These are phyloP conservation scores for Macquaria ambigua DNA, from an alignment of 2,113 vertebrate genomes.

Conservation along the genomic window DNA sequence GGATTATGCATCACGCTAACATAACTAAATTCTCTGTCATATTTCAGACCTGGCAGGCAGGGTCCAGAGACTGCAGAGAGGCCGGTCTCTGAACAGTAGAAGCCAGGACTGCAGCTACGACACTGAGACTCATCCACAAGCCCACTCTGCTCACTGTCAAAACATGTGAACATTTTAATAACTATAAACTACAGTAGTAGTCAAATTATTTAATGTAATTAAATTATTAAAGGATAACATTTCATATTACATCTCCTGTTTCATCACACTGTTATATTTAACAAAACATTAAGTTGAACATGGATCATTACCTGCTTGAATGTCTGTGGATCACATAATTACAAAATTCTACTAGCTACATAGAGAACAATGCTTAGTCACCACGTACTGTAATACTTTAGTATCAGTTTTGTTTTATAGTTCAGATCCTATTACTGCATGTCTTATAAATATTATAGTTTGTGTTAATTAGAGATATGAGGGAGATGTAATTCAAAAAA, in stretches of 20 bases:
- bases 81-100: slow-evolving; percentile 85
- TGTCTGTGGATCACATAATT: not conserved
- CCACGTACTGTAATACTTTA: not conserved
- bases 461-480: not conserved
- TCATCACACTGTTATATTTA: not conserved
- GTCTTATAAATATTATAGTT: not conserved
- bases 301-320: not conserved
- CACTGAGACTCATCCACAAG: slow-evolving; percentile 78
- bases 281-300: not conserved
- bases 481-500: not conserved
- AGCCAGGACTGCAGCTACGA: slow-evolving; percentile 84
- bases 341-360: not conserved
- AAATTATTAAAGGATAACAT: not conserved
- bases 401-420: not conserved
- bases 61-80: slow-evolving; percentile 80
- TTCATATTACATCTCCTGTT: not conserved
- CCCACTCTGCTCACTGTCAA: slow-evolving; percentile 76
- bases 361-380: not conserved
- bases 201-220: not conserved
- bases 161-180: slow-evolving; percentile 20
- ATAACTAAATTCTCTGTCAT: not conserved
- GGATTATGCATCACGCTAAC: not conserved
- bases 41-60: slow-evolving; percentile 81
- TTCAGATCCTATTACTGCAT: not conserved
- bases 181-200: not conserved